Evolutionary conservation across 2,113 vertebrate genomes (phyloP).

Genomic region (Dasypus novemcinctus): DNA sequence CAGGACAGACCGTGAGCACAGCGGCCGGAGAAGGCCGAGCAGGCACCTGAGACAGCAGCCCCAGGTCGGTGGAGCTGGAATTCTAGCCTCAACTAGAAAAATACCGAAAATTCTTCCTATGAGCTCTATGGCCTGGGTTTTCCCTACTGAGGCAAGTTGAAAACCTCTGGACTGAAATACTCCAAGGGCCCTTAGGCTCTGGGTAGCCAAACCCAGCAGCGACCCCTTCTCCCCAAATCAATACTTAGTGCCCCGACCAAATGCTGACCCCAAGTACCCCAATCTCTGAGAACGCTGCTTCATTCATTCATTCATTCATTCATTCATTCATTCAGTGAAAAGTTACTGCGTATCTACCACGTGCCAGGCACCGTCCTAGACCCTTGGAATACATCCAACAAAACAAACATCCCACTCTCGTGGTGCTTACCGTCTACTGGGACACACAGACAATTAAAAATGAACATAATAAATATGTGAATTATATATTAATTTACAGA

Average conservation of each 20-base stretch:
- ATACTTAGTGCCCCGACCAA: no score
- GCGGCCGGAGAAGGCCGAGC: accelerated
- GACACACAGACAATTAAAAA: not conserved
- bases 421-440: not conserved
- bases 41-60: not conserved
- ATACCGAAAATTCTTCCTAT: not conserved
- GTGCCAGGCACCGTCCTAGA: not conserved
- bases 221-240: not conserved
- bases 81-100: not conserved
- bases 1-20: not conserved
- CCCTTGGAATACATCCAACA: not conserved
- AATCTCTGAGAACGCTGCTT: not conserved
- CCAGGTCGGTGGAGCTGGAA: accelerated
- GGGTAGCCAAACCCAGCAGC: not conserved
- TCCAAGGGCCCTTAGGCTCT: not conserved
- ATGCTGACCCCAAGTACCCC: not conserved
- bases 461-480: not conserved
- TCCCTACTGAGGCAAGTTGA: not conserved
- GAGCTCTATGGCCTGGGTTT: not conserved
- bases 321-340: not conserved
- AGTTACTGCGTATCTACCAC: not conserved
- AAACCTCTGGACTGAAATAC: not conserved
- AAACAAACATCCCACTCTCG: not conserved
- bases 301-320: accelerated
- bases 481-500: not conserved